Evolutionary conservation across 2,797 vertebrate genomes (phyloP), one percentile per base, ranked within the genome.

Genomic region (Gallirallus australis): DNA sequence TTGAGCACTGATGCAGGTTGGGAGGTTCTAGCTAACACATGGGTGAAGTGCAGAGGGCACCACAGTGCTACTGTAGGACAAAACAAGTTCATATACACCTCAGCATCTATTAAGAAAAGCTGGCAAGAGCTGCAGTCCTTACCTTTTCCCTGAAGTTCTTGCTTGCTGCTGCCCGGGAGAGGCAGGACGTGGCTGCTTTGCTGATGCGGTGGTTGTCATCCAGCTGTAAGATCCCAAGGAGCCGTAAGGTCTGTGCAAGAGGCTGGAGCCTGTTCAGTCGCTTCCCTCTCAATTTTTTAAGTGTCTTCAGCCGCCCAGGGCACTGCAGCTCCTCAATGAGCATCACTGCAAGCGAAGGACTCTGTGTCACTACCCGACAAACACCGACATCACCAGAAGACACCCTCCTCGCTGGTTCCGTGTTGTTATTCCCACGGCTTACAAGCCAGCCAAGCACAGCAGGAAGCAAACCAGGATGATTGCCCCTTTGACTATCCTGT

Each of bases 141-240:
- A 99, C 99, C 98, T 98, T 99, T 47, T 94, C 97, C 94, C 99
- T 98, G 60, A 99, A 99, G 96, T 66, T 92, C 72, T 97, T 98
- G 96, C 97, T 97, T 28, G 90, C 86, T 2, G 97, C 98, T 0
- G 98, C 98, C 1, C 98, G 96, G 69, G 93, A 83, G 35, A 99
- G 98, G 91, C 98, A 98, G 5, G 89, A 90, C 0, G 96, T 86
- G 11, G 99, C 99, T 1, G 97, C 98, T 94, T 98, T 98, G 94
- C 98, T 97, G 39, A 99, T 98, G 6, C 98, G 98, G 40, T 98
- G 98, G 96, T 99, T 98, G 77, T 98, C 97, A 4, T 99, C 99
- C 3, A 98, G 96, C 97, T 99, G 99, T 83, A 99, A 98, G n/a
- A 96, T 86, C 4, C 99, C 98, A 10, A 99, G 98, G 7, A 98